Evolutionary conservation across 1,140 invertebrate species (phyloP).

Genomic region (Pygmarrhopalites habei): DNA sequence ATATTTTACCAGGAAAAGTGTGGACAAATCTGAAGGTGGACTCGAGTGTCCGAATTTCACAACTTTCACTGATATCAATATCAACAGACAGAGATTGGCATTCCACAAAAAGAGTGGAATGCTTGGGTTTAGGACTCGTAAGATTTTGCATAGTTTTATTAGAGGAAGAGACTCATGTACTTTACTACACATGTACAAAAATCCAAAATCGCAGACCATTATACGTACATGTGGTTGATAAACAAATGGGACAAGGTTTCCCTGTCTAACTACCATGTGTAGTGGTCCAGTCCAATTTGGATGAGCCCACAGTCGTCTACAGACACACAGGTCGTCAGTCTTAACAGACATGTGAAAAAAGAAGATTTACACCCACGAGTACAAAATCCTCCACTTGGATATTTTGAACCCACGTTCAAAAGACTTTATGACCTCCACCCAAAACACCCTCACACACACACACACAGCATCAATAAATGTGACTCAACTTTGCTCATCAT

Average conservation of each 20-base stretch:
- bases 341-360: background rate
- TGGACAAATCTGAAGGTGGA: too few species aligned
- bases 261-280: background rate
- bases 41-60: too few species aligned
- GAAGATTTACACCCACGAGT: background rate
- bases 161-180: background rate
- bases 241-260: too few species aligned
- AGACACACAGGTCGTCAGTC: background rate
- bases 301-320: background rate
- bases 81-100: too few species aligned
- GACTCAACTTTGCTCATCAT: background rate
- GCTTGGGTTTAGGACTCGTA: background rate
- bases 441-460: background rate
- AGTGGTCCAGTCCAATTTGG: conserved; percentile 5
- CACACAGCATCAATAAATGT: background rate
- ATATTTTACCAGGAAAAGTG: too few species aligned
- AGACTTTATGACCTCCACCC: too few species aligned
- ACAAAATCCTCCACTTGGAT: background rate
- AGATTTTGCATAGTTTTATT: background rate
- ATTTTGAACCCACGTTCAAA: background rate
- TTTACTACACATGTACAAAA: background rate
- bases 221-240: background rate
- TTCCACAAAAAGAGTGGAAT: background rate
- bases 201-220: background rate
- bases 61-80: too few species aligned